Conservation (phyloP, 2,888 invertebrate genomes). For the Harpalus rufipes region DNA sequence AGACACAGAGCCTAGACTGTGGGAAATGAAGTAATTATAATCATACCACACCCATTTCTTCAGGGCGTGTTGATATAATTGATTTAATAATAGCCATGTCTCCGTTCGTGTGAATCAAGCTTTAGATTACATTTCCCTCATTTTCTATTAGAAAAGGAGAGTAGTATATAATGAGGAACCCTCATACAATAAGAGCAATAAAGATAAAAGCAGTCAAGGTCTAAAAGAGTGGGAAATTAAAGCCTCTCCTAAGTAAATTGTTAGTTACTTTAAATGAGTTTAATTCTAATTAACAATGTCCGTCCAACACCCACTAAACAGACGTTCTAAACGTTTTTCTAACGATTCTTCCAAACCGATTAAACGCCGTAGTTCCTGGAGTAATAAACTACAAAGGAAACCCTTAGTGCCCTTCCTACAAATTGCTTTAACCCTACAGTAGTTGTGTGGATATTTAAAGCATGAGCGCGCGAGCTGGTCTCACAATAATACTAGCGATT, state of each 20-base stretch:
- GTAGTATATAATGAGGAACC: neutral
- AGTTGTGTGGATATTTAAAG: too few species aligned
- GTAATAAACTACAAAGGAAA: too few species aligned
- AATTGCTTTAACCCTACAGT: too few species aligned
- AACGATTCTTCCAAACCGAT: neutral
- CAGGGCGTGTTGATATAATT: neutral
- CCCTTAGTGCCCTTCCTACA: too few species aligned
- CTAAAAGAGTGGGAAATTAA: neutral
- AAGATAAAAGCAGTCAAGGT: neutral
- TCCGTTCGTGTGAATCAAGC: neutral
- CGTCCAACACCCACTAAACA: neutral
- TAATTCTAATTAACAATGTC: neutral
- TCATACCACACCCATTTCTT: neutral
- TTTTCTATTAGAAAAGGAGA: neutral
- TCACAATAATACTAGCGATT: too few species aligned
- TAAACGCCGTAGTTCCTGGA: too few species aligned
- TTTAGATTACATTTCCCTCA: neutral
- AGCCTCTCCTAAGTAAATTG: neutral
- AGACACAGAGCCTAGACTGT: too few species aligned
- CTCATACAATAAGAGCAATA: neutral
- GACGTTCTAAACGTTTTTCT: neutral
- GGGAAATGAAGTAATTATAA: neutral
- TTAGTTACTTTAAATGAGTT: neutral
- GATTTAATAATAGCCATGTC: neutral
- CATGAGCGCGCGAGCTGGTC: too few species aligned